Conservation (phyloP, 2,888 invertebrate species). For the Rhamnusium bicolor region DNA sequence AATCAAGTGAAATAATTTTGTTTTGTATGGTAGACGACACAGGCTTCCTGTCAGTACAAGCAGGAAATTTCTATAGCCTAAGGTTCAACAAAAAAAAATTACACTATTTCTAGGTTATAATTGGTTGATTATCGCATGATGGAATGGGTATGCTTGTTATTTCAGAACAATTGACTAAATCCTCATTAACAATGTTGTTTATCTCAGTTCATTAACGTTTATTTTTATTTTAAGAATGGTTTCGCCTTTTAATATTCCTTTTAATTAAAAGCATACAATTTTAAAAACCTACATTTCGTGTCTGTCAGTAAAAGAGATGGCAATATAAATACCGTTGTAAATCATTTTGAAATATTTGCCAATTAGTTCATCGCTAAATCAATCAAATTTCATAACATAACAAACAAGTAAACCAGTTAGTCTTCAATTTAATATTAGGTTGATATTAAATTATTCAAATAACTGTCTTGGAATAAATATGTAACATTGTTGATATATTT, state of each 20-base stretch:
- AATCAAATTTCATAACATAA: slow-evolving; percentile 1
- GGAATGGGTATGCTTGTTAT: neutral
- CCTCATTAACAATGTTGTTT: neutral
- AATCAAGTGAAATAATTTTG: neutral
- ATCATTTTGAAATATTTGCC: neutral
- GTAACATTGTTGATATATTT: neutral
- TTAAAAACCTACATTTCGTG: neutral
- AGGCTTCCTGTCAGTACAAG: neutral
- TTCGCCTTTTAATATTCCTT: neutral
- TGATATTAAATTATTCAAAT: neutral
- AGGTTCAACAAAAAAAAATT: neutral
- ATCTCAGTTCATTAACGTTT: neutral
- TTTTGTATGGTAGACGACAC: neutral
- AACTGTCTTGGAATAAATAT: neutral
- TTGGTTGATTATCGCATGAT: neutral
- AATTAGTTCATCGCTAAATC: slow-evolving; percentile 1
- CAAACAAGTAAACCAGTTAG: slow-evolving; percentile 5
- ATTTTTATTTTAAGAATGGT: neutral
- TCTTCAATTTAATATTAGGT: neutral
- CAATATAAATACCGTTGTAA: slow-evolving; percentile 3
- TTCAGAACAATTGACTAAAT: neutral
- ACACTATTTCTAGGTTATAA: neutral
- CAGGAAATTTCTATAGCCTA: neutral
- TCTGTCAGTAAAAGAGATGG: neutral
- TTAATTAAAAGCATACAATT: neutral